Percentiles rank a stretch among this genome's conserved stretches.
These are phyloP conservation scores for Castor canadensis DNA, from an alignment of 2,113 vertebrate species.

Conservation along the genomic window DNA sequence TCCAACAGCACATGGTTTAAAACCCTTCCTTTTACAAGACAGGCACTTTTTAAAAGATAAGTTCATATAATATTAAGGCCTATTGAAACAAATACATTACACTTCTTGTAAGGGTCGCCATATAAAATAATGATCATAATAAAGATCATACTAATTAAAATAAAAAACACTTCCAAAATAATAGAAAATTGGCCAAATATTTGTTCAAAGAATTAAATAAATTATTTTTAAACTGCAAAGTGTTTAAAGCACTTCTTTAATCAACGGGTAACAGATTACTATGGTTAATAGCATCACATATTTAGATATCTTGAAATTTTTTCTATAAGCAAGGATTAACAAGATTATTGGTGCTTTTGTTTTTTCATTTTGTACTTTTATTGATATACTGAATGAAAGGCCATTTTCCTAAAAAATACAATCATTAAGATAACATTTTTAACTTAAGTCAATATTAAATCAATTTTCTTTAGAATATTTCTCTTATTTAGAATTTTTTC, in stretches of 20 bases:
- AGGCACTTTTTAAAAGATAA: not conserved
- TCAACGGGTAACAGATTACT: not conserved
- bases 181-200: not conserved
- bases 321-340: not conserved
- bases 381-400: not conserved
- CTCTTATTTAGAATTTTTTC: not conserved
- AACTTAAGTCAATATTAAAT: not conserved
- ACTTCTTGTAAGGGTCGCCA: not conserved
- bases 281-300: not conserved
- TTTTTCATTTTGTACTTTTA: not conserved
- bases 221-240: slow-evolving; percentile 1
- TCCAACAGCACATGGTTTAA: not conserved
- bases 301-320: not conserved
- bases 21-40: not conserved
- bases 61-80: not conserved
- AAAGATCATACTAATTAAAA: not conserved
- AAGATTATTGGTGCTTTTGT: not conserved
- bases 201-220: not conserved
- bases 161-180: not conserved
- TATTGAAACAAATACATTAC: not conserved
- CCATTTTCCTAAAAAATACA: not conserved
- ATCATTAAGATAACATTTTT: not conserved
- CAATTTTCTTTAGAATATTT: not conserved
- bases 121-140: not conserved
- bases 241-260: not conserved